Percentiles rank a stretch among this genome's conserved stretches.
Evolutionary conservation across 1,140 invertebrate genomes (phyloP).

Genomic region (Nymphalis io): DNA sequence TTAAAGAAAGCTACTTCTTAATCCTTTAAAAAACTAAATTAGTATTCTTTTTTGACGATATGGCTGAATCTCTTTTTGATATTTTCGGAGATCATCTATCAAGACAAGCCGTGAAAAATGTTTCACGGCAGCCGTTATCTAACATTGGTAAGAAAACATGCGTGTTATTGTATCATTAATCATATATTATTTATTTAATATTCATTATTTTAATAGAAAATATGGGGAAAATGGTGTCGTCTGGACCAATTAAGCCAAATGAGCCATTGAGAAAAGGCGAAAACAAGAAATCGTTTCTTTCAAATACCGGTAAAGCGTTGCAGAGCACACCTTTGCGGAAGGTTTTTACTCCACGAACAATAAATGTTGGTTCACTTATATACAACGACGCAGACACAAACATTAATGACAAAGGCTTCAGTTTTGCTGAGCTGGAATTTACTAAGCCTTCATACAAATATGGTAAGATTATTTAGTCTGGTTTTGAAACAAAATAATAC

Average conservation of each 20-base stretch:
- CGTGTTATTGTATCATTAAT: background rate
- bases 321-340: slow-evolving; percentile 59
- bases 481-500: too few species aligned
- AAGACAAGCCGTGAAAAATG: slow-evolving; percentile 57
- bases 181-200: background rate
- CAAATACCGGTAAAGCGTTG: slow-evolving; percentile 65
- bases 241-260: slow-evolving; percentile 60
- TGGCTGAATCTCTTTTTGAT: slow-evolving; percentile 72
- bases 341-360: slow-evolving; percentile 54
- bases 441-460: slow-evolving; percentile 60
- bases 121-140: slow-evolving; percentile 59
- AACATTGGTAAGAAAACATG: slow-evolving; percentile 61
- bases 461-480: slow-evolving; percentile 43
- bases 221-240: slow-evolving; percentile 61
- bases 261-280: slow-evolving; percentile 52
- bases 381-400: slow-evolving; percentile 54
- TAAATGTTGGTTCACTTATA: slow-evolving; percentile 62
- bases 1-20: background rate
- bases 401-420: slow-evolving; percentile 33
- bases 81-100: slow-evolving; percentile 70
- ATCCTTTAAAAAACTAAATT: background rate
- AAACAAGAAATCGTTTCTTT: slow-evolving; percentile 66
- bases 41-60: slow-evolving; percentile 25
- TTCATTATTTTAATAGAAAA: slow-evolving; percentile 54
- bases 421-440: slow-evolving; percentile 59